A percentile compares a stretch with the other conserved stretches of the same genome.
These are phyloP conservation scores for Seira musarum DNA, from an alignment of 2,888 invertebrate genomes.

Conservation along the genomic window DNA sequence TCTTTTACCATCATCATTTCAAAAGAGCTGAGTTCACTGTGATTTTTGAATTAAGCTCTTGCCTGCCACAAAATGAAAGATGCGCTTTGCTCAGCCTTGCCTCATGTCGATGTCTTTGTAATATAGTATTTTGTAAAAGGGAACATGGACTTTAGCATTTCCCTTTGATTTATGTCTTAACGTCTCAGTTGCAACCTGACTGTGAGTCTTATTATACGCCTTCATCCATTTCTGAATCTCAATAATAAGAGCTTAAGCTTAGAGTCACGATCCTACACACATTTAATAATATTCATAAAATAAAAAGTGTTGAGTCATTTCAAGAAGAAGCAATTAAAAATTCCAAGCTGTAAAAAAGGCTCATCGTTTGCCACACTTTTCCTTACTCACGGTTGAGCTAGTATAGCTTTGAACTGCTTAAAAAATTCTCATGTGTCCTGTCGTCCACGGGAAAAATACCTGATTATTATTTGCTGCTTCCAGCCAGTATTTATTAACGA, in stretches of 20 bases:
- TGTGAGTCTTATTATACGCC: too few relatives aligned
- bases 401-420: too few relatives aligned
- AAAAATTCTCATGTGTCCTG: too few relatives aligned
- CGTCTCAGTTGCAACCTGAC: not conserved
- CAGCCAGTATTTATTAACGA: too few relatives aligned
- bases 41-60: conserved; percentile 9
- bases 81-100: not conserved
- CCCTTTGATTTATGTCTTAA: conserved; percentile 3
- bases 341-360: too few relatives aligned
- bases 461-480: too few relatives aligned
- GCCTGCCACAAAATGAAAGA: too few relatives aligned
- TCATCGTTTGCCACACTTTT: not conserved
- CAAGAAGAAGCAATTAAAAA: conserved; percentile 4
- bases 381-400: too few relatives aligned
- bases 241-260: not conserved
- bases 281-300: too few relatives aligned
- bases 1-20: conserved; percentile 1
- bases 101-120: conserved; percentile 9
- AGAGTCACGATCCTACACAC: not conserved
- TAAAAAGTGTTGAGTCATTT: conserved; percentile 10
- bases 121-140: too few relatives aligned
- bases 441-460: too few relatives aligned
- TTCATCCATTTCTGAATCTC: not conserved
- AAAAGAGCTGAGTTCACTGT: conserved; percentile 16
- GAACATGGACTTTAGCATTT: too few relatives aligned